These are phyloP conservation scores for Acridotheres tristis DNA, from an alignment of 2,797 vertebrate species.

Conservation along the genomic window DNA sequence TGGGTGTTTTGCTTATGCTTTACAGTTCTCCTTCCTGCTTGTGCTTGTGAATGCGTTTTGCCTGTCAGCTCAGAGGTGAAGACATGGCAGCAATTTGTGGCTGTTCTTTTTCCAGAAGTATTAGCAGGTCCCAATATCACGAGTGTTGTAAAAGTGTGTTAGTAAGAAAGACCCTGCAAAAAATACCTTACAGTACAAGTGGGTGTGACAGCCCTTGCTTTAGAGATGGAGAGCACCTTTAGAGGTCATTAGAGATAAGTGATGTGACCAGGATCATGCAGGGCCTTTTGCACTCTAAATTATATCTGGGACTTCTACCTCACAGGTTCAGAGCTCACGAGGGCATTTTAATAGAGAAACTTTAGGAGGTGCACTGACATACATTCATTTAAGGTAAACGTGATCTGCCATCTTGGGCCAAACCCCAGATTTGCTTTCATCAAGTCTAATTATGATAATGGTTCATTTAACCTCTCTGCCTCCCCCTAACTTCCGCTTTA, in stretches of 20 bases:
- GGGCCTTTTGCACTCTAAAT: slow-evolving; percentile 38
- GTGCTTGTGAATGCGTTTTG: slow-evolving; percentile 8
- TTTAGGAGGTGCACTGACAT: slow-evolving; percentile 27
- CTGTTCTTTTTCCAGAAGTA: slow-evolving; percentile 13
- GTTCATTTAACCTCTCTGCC: slow-evolving; percentile 67
- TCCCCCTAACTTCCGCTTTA: slow-evolving; percentile 54
- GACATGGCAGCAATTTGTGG: slow-evolving; percentile 33
- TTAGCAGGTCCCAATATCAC: slow-evolving; percentile 15
- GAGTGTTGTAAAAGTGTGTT: neutral
- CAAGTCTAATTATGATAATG: slow-evolving; percentile 67
- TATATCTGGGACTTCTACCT: slow-evolving; percentile 18
- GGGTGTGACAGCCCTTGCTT: slow-evolving; percentile 9
- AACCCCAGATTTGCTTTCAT: slow-evolving; percentile 65
- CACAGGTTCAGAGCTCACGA: slow-evolving; percentile 11
- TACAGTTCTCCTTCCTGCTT: slow-evolving; percentile 42
- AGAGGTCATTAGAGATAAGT: slow-evolving; percentile 48
- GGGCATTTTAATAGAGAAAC: slow-evolving; percentile 46
- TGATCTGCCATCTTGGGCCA: slow-evolving; percentile 63
- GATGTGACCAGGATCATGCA: slow-evolving; percentile 31
- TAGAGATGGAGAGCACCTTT: slow-evolving; percentile 1
- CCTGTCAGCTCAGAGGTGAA: slow-evolving; percentile 25
- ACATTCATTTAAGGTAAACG: slow-evolving; percentile 54
- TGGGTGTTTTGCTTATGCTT: slow-evolving; percentile 59
- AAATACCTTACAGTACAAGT: slow-evolving; percentile 11
- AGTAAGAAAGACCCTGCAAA: slow-evolving; percentile 20